Percentiles rank a stretch among this genome's conserved stretches.
These are phyloP conservation scores for Beroe forskalii DNA, from an alignment of 37 sponge, comb jelly and placozoan genomes.

Conservation along the genomic window DNA sequence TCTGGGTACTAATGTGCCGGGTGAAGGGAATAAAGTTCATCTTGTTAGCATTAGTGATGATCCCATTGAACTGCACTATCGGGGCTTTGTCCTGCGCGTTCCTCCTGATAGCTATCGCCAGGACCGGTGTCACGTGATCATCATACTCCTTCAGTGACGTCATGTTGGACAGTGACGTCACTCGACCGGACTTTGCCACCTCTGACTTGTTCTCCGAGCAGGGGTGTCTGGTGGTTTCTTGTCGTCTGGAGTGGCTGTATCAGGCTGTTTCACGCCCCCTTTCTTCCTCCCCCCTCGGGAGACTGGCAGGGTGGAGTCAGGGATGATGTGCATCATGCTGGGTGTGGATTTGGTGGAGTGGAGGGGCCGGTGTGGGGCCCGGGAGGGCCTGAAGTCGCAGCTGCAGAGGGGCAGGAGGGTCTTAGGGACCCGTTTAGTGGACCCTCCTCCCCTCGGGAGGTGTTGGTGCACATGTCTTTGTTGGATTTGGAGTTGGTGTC, in stretches of 20 bases:
- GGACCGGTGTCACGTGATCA: slow-evolving; percentile 33
- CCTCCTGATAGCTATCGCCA: slow-evolving; percentile 40
- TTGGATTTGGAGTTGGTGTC: background rate
- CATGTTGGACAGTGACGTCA: background rate
- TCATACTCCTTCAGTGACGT: background rate
- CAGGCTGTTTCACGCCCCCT: background rate
- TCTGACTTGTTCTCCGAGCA: too few species aligned
- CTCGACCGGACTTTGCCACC: background rate
- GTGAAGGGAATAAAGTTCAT: slow-evolving; percentile 27
- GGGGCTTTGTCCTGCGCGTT: slow-evolving; percentile 41
- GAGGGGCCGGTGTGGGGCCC: background rate
- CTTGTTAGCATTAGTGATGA: background rate
- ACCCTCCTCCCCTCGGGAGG: background rate
- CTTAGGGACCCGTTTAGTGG: background rate
- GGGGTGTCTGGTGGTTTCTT: too few species aligned
- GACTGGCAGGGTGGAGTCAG: too few species aligned
- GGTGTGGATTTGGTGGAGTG: background rate
- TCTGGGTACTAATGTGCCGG: slow-evolving; percentile 46
- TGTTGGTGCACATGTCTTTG: too few species aligned
- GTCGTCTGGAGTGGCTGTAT: background rate
- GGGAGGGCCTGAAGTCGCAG: background rate
- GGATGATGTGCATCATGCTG: too few species aligned
- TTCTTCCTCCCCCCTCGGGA: too few species aligned
- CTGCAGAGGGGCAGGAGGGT: background rate
- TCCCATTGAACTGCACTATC: slow-evolving; percentile 61